Evolutionary conservation across 2,888 invertebrate species (phyloP).

Genomic region (Ischnura elegans): DNA sequence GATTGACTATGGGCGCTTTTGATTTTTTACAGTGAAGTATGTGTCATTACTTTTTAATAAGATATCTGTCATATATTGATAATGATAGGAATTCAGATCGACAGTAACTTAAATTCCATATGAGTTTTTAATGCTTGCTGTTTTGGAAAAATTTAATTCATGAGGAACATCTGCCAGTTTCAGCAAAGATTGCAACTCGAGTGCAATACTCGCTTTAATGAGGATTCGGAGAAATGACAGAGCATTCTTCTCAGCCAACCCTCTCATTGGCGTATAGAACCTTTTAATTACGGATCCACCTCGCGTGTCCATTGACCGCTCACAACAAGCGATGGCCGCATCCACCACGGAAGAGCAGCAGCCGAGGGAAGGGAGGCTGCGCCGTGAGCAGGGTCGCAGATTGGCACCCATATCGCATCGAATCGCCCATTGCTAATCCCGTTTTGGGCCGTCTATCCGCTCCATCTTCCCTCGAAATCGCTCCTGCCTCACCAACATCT

Average conservation of each 20-base stretch:
- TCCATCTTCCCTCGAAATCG: conserved; percentile 21
- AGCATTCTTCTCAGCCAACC: not conserved
- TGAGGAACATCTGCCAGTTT: no score
- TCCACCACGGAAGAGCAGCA: conserved; percentile 20
- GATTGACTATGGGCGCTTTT: no score
- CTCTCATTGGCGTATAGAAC: not conserved
- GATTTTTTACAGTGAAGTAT: no score
- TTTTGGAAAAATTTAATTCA: no score
- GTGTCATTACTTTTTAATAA: no score
- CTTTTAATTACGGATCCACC: not conserved
- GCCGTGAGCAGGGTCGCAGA: conserved; percentile 47
- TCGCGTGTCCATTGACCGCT: not conserved
- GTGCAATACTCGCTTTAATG: not conserved
- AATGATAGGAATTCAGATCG: no score
- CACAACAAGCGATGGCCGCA: not conserved
- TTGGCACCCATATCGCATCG: not conserved
- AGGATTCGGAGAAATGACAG: not conserved
- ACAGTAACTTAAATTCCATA: no score
- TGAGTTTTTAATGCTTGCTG: no score
- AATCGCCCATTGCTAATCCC: not conserved
- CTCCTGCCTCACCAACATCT: not conserved
- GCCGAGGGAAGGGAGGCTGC: not conserved
- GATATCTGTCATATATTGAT: no score
- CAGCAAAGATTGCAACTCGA: no score
- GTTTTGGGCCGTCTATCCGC: not conserved